These are phyloP conservation scores for Engraulis encrasicolus DNA, from an alignment of 2,113 vertebrate genomes.

Conservation along the genomic window DNA sequence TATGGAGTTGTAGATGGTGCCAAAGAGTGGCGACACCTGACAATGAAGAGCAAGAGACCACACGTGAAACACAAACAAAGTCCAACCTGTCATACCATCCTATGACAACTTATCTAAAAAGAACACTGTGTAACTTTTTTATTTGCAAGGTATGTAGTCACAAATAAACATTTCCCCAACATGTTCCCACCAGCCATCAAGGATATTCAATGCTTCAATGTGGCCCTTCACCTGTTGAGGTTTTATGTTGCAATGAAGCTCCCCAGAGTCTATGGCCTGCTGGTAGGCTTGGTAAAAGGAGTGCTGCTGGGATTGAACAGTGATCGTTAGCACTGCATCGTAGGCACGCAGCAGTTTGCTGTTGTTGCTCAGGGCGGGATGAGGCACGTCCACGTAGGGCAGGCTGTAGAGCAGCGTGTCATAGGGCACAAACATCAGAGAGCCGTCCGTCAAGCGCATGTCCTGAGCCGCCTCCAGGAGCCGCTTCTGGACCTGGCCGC, in stretches of 20 bases:
- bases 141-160: no score
- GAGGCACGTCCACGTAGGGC: constrained; percentile 69
- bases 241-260: constrained; percentile 63
- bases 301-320: constrained; percentile 67
- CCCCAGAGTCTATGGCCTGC: constrained; percentile 66
- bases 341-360: constrained; percentile 76
- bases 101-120: no score
- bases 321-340: constrained; percentile 77
- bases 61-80: neutral
- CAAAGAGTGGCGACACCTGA: constrained; percentile 91
- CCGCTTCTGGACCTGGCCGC: constrained; percentile 69
- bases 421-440: constrained; percentile 76
- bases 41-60: neutral
- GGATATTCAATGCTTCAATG: no score
- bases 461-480: constrained; percentile 77
- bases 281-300: constrained; percentile 75
- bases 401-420: constrained; percentile 82
- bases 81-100: neutral
- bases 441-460: constrained; percentile 76
- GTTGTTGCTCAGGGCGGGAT: constrained; percentile 65
- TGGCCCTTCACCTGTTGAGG: constrained; percentile 68
- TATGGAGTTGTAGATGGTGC: constrained; percentile 89
- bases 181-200: no score
- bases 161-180: no score
- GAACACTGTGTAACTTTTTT: no score